A percentile compares a stretch with the other conserved stretches of the same genome.
Conservation (phyloP, 2,888 invertebrate genomes). For the Protodeltote pygarga region DNA sequence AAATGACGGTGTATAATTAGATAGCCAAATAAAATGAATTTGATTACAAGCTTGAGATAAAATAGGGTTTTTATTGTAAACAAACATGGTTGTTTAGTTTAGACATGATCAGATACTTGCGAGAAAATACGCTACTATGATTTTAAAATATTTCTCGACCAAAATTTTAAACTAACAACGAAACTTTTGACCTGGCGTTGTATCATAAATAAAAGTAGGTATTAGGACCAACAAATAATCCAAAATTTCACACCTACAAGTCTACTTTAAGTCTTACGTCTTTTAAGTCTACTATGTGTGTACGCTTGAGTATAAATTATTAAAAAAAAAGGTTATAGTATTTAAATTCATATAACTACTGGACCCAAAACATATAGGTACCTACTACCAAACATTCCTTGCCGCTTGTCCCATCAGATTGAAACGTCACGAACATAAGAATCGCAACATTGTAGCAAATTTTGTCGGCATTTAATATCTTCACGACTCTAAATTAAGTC, state of each 20-base stretch:
- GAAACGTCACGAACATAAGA: slow-evolving; percentile 65
- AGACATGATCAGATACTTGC: slow-evolving; percentile 35
- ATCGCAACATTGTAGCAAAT: slow-evolving; percentile 67
- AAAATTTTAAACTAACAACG: background rate
- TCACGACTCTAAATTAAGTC: slow-evolving; percentile 64
- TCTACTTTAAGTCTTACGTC: too few species aligned
- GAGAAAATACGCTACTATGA: too few species aligned
- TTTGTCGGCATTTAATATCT: slow-evolving; percentile 57
- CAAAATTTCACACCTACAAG: too few species aligned
- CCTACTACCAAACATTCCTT: slow-evolving; percentile 3
- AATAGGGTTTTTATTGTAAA: slow-evolving; percentile 36
- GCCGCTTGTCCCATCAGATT: slow-evolving; percentile 50
- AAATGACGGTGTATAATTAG: slow-evolving; percentile 25
- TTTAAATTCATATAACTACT: background rate
- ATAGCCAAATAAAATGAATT: slow-evolving; percentile 28
- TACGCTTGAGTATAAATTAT: too few species aligned
- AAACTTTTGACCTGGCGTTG: too few species aligned
- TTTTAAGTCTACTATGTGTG: too few species aligned
- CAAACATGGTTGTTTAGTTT: slow-evolving; percentile 27
- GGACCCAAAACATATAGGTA: too few species aligned
- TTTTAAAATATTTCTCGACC: slow-evolving; percentile 1
- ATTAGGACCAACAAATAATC: too few species aligned
- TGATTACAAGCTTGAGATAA: slow-evolving; percentile 31
- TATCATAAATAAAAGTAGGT: too few species aligned
- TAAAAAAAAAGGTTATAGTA: too few species aligned